Conservation (phyloP, 2,888 invertebrate genomes). For the Lochmaea crataegi region DNA sequence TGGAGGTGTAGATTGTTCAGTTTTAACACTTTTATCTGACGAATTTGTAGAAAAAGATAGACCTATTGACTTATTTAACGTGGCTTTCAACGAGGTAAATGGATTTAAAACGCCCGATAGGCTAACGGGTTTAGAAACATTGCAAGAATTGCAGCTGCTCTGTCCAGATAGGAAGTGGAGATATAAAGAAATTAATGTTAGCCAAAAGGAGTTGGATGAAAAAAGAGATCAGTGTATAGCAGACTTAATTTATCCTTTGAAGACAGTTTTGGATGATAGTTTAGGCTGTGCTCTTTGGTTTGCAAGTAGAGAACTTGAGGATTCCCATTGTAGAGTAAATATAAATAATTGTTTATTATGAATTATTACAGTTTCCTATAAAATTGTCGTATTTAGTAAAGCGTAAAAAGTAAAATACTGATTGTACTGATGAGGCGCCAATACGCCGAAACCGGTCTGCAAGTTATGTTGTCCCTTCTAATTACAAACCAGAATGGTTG, state of each 20-base stretch:
- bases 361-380: too few relatives aligned
- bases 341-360: too few relatives aligned
- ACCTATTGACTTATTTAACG: constrained; percentile 92
- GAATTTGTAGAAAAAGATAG: constrained; percentile 73
- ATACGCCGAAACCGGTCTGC: too few relatives aligned
- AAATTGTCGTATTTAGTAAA: too few relatives aligned
- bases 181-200: constrained; percentile 83
- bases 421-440: too few relatives aligned
- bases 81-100: constrained; percentile 80
- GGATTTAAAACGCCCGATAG: constrained; percentile 85
- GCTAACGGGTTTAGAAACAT: constrained; percentile 78
- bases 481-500: too few relatives aligned
- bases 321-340: constrained; percentile 74
- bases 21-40: constrained; percentile 84
- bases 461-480: too few relatives aligned
- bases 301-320: constrained; percentile 81
- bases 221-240: constrained; percentile 72
- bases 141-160: constrained; percentile 75
- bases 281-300: constrained; percentile 98
- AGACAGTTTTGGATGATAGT: constrained; percentile 94
- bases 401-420: too few relatives aligned
- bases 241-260: constrained; percentile 85
- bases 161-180: constrained; percentile 84
- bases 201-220: constrained; percentile 72
- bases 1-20: constrained; percentile 96